phyloP scores from a whole-genome alignment of 2,113 vertebrate genomes.

The Leptocoma aspasia region DNA sequence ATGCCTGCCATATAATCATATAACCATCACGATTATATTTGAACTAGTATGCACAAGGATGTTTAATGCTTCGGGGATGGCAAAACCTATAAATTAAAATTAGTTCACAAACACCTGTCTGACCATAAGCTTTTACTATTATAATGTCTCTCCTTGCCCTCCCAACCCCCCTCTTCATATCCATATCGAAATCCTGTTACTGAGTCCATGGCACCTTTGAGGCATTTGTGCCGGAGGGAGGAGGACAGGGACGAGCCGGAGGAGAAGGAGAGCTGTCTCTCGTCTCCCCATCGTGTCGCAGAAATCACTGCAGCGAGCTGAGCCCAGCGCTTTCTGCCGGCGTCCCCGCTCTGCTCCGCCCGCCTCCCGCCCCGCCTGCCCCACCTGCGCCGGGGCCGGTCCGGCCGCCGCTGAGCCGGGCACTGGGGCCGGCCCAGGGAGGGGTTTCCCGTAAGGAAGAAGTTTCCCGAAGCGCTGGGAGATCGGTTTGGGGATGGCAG shows the following conservation, averaged over 20 bases:
- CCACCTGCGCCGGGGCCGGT: not conserved
- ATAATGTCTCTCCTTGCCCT: not conserved
- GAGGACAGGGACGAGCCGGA: too few species aligned
- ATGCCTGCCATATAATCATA: too few species aligned
- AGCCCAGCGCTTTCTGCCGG: rapidly evolving
- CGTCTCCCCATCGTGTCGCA: rapidly evolving
- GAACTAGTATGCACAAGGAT: not conserved
- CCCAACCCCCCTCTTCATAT: rapidly evolving
- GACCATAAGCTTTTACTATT: not conserved
- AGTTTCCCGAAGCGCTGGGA: rapidly evolving
- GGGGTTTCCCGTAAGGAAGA: not conserved
- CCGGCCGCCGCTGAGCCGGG: not conserved
- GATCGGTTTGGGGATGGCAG: rapidly evolving
- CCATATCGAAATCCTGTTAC: too few species aligned
- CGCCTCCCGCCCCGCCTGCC: not conserved
- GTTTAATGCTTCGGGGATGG: rapidly evolving
- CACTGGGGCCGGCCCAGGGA: rapidly evolving
- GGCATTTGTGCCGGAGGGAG: not conserved
- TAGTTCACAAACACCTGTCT: not conserved
- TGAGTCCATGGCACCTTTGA: not conserved
- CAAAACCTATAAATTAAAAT: not conserved
- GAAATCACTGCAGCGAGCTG: rapidly evolving
- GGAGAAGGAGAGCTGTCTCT: rapidly evolving
- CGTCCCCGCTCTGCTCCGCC: not conserved
- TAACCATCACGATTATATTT: not conserved